These are phyloP conservation scores for Deroptyus accipitrinus DNA, from an alignment of 2,113 vertebrate species.

Conservation along the genomic window DNA sequence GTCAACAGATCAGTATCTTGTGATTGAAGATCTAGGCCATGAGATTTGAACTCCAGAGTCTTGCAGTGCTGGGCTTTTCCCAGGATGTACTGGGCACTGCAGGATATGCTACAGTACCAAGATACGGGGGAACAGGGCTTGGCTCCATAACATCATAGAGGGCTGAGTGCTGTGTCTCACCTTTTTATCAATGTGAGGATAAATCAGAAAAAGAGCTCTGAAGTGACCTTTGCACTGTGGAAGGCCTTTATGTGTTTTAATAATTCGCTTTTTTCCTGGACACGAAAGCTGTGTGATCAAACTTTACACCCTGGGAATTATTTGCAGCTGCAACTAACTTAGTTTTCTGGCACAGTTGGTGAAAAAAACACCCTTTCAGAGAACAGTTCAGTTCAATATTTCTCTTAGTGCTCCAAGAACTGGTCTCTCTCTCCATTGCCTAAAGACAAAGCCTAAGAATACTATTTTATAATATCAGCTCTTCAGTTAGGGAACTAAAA, in stretches of 20 bases:
- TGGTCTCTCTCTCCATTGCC: neutral
- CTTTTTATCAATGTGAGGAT: neutral
- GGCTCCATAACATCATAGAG: neutral
- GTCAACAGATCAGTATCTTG: neutral
- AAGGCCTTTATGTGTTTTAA: neutral
- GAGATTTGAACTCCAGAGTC: neutral
- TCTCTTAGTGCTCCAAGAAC: neutral
- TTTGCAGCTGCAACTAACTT: neutral
- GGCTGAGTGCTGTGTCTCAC: neutral
- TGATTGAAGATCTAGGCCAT: neutral
- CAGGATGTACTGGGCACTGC: neutral
- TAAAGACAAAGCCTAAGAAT: neutral
- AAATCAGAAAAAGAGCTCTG: neutral
- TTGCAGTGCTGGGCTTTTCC: neutral
- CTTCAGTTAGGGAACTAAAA: neutral
- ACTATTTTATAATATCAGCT: neutral
- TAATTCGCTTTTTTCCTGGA: neutral
- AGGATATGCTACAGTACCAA: neutral
- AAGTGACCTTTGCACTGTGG: neutral
- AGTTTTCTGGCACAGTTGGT: neutral
- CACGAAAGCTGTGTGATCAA: neutral
- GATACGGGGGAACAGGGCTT: neutral
- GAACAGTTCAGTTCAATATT: neutral
- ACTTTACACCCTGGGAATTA: neutral
- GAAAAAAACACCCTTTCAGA: neutral